Base-by-base conservation (phyloP, 2,113 vertebrate species). In the Hippocampus guttulatus region DNA sequence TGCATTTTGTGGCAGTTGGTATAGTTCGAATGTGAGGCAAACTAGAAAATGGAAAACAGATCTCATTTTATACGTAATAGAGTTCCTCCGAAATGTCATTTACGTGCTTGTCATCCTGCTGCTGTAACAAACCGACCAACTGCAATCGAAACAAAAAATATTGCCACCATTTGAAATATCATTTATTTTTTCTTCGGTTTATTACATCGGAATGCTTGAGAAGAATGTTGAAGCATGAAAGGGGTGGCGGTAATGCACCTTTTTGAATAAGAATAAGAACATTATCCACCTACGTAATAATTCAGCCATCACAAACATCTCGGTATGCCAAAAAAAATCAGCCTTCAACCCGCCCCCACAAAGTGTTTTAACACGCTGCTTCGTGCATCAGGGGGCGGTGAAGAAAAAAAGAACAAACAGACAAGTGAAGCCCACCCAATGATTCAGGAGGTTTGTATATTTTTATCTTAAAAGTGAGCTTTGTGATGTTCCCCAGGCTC, bases 341-440 rank as follows among this genome's bases (percentile, higher is more conserved):
- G 62, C 3, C 30, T 21, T 38, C 9, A 62, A 62, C 27, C 16
- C 60, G 3, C 30, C 33, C 38, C 40, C 41, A 41, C 10, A 65
- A 6, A 43, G 21, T 23, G 10, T 64, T 64, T 64, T 45, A 30
- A 33, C 27, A 54, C 3, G 21, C 47, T 64, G 47, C 57, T 68
- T 52, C 49, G 64, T 76, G 67, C 41, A 78, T 67, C 68, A 76
- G 89, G 93, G 94, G 75, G 89, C 83, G 0, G 93, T 93, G 73
- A 93, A 95, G 1, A 63, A 67, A 75, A 70, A 33, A 75, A 54
- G 25, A 40, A 8, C 72, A 66, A 25, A 57, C n/a, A 12, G 21
- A 68, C 7, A 58, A 25, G 51, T 27, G 33, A 57, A 60, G 25
- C 38, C 8, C 20, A 16, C 38, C 1, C 30, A 38, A 41, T 75